Evolutionary conservation across 2,888 invertebrate genomes (phyloP), one percentile per base, ranked within the genome.

Genomic region (Phalera bucephala): DNA sequence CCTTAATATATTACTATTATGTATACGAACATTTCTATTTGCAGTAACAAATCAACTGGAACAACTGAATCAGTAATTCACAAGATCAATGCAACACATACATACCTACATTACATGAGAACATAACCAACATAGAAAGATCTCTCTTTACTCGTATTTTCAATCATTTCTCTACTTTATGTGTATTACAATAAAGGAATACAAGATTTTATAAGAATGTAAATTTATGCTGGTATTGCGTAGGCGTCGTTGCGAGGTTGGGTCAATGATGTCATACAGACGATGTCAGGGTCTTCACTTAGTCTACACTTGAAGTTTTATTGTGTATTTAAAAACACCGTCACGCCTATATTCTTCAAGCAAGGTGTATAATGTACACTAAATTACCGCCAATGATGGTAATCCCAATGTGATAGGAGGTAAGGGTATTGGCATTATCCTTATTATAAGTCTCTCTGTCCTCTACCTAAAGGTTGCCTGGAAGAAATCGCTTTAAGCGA

Each of bases 261-360:
- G 46, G 31, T 45, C 45, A 38, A 68, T 79, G 79, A 79, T 78
- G 76, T 79, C 79, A 79, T 76, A 43, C 36, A 38, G 40, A 43
- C 47, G 58, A 47, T 71, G 73, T 73, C 79, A 74, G 68, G 77
- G 79, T 37, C 72, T 72, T 67, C 53, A 64, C 72, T 73, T 70
- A 63, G 64, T 50, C 46, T 48, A 45, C 55, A 57, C 65, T 66
- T 64, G 51, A 28, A 9, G 15, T 42, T 52, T 45, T 43, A 56
- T 33, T 44, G 32, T 21, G 22, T 29, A 33, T 36, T 47, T 23
- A 8, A n/a, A n/a, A n/a, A n/a, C n/a, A n/a, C n/a, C n/a, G n/a
- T n/a, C n/a, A n/a, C n/a, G n/a, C n/a, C n/a, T n/a, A n/a, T n/a
- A n/a, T n/a, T n/a, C n/a, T n/a, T n/a, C n/a, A n/a, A n/a, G n/a